Conservation (phyloP, 2,797 vertebrate species). For the Rhinatrema bivittatum region DNA sequence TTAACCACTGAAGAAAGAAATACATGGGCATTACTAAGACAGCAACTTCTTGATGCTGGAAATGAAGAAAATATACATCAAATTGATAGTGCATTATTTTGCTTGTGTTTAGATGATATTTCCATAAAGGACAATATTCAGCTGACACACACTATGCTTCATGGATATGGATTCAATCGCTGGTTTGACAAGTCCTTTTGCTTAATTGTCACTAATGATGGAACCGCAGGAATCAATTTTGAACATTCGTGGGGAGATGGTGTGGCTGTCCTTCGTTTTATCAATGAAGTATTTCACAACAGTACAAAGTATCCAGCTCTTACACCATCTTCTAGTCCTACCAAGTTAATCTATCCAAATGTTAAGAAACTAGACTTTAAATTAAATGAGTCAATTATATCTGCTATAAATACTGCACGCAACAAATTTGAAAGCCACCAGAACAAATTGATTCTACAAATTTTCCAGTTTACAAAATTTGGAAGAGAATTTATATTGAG, state of each 20-base stretch:
- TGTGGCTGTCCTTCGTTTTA: conserved; percentile 2
- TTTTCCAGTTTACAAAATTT: conserved; percentile 6
- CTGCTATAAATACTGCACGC: conserved; percentile 9
- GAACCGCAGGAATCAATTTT: conserved; percentile 3
- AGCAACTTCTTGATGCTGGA: conserved; percentile 3
- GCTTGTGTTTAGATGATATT: conserved; percentile 2
- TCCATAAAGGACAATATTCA: conserved; percentile 1
- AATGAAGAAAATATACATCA: conserved; percentile 8
- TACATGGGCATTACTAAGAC: conserved; percentile 3
- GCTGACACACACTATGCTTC: conserved; percentile 5
- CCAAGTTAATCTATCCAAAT: neutral
- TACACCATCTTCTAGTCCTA: neutral
- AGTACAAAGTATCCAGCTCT: conserved; percentile 1
- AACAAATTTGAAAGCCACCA: conserved; percentile 7
- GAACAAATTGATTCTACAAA: neutral
- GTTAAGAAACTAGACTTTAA: conserved; percentile 17
- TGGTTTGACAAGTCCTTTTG: conserved; percentile 13
- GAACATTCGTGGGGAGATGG: conserved; percentile 15
- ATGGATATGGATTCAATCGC: conserved; percentile 1
- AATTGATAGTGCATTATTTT: conserved; percentile 10
- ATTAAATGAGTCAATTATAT: neutral
- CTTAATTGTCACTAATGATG: conserved; percentile 2
- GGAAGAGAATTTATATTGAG: conserved; percentile 15
- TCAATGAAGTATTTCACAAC: conserved; percentile 15
- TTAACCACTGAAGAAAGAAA: conserved; percentile 8